Conservation (phyloP, 2,797 vertebrate species). For the Enteromius viviparus region DNA sequence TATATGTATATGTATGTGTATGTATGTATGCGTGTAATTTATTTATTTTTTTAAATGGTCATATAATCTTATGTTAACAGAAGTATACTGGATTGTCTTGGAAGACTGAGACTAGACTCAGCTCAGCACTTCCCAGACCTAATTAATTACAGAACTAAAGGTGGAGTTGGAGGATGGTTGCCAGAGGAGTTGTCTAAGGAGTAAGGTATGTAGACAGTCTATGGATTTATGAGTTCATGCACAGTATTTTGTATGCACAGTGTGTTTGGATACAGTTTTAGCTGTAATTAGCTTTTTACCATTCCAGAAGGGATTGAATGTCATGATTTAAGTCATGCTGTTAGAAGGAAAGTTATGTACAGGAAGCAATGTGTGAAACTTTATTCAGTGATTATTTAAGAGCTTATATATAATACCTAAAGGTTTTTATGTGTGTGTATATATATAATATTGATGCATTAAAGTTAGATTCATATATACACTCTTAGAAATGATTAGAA, state of each 20-base stretch:
- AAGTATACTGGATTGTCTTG: neutral
- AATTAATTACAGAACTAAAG: constrained; percentile 13
- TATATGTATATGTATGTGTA: too few relatives aligned
- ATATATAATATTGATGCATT: too few relatives aligned
- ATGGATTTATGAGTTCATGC: constrained; percentile 19
- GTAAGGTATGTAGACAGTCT: constrained; percentile 47
- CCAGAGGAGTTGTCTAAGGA: constrained; percentile 1
- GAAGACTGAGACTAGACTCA: neutral
- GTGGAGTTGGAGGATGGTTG: constrained; percentile 8
- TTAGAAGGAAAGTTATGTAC: neutral
- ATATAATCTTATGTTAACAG: neutral
- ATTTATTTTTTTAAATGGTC: neutral
- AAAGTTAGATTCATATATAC: too few relatives aligned
- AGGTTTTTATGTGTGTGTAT: too few relatives aligned
- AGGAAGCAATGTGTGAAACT: neutral
- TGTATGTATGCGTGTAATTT: too few relatives aligned
- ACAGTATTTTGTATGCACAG: neutral
- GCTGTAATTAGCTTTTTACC: neutral
- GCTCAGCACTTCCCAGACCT: neutral
- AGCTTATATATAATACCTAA: too few relatives aligned
- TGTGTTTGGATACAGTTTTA: neutral
- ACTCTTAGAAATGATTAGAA: too few relatives aligned
- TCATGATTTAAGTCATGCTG: neutral
- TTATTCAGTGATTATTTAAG: neutral
- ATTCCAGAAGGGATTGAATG: neutral